Evolutionary conservation across 2,888 invertebrate genomes (phyloP), one percentile per base, ranked within the genome.

Genomic region (Cactoblastis cactorum): DNA sequence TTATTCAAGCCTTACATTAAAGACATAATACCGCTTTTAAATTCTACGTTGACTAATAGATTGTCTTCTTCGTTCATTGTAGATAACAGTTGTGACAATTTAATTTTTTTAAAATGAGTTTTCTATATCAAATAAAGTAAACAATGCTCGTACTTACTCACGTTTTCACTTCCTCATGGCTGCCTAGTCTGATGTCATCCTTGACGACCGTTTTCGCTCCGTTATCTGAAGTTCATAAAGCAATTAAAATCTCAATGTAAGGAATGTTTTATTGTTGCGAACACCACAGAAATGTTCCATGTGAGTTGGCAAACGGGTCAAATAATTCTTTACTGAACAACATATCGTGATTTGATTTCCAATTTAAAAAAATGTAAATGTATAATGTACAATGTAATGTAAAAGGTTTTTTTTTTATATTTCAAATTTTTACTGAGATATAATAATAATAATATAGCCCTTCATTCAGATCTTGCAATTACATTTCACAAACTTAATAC

Each of bases 61-160:
- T 62, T 68, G 57, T 77, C 74, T 65, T 75, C 71, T 76, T 83
- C 82, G 66, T 69, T 79, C 84, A 86, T 85, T 41, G 39, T 49
- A 49, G 33, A 38, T 9, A 28, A 4, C 62, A 62, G 52, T 57
- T 63, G 62, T 14, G 24, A 14, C 41, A 12, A 12, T 35, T 65
- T 66, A 47, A 22, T 18, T 53, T 46, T 43, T 53, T 14, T 19
- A 24, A 49, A 22, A 50, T 43, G 45, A 46, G 17, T 45, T 15
- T 22, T 18, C 17, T 48, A 37, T 53, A 53, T 48, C 50, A 50
- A 33, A 32, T 22, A 39, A 24, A 45, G 47, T 43, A 51, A 50
- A 49, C 50, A 46, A 47, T 47, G 14, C 45, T 32, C n/a, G 37
- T 37, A 59, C 58, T 59, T 58, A 62, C 62, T 62, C 53, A 62